Evolutionary conservation across 2,113 vertebrate genomes (phyloP).

Genomic region (Mesitornis unicolor): DNA sequence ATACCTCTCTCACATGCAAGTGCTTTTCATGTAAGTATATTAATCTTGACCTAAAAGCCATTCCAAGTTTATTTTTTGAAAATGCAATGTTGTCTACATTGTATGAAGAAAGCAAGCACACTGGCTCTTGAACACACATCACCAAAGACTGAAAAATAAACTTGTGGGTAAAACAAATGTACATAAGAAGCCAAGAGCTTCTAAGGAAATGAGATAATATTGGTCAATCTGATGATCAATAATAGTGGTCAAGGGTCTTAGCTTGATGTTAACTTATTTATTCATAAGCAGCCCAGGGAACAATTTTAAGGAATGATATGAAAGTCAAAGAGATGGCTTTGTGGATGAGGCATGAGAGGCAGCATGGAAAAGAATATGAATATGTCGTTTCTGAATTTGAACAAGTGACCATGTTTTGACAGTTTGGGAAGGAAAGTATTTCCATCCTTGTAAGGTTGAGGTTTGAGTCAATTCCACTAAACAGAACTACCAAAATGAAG

Average conservation of each 20-base stretch:
- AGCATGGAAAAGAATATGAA: neutral
- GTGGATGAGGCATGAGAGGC: neutral
- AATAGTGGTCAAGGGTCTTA: neutral
- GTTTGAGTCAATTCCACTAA: slow-evolving; percentile 6
- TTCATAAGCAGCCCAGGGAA: neutral
- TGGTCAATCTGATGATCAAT: neutral
- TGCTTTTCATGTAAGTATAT: neutral
- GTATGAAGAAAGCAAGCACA: neutral
- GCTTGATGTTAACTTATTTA: neutral
- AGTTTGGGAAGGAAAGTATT: neutral
- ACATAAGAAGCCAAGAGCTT: neutral
- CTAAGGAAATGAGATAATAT: neutral
- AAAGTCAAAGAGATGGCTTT: neutral
- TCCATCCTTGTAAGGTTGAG: neutral
- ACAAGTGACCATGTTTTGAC: neutral
- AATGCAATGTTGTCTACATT: neutral
- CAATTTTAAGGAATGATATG: neutral
- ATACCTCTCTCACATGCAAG: neutral
- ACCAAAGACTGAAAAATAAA: neutral
- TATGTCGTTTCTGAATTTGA: neutral
- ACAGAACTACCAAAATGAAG: neutral
- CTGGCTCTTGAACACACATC: neutral
- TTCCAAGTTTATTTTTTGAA: neutral
- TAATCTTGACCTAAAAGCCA: neutral
- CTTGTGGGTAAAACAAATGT: neutral